Base-by-base conservation (phyloP, 2,888 invertebrate species). In the Cremastinae sp. region DNA sequence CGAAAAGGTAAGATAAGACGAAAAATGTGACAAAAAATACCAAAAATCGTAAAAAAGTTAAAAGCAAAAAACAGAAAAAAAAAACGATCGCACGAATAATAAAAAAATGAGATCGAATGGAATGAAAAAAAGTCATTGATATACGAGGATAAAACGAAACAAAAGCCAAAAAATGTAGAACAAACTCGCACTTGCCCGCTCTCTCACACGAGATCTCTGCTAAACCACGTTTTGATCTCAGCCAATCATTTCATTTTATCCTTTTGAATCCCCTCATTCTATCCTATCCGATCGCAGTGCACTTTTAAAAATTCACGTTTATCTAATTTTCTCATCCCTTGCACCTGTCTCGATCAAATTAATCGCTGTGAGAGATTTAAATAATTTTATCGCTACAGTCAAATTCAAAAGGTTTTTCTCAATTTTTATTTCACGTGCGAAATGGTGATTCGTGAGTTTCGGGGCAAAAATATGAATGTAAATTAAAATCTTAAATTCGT, bases 121-220 rank as follows among this genome's bases (percentile, higher is more conserved):
- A 28, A 28, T 28, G 28, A 28, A 28, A 28, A 28, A 28, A 28
- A 28, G 28, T 5, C 2, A 28, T 28, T 28, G 28, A 28, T 28
- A n/a, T n/a, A 28, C 51, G 28, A 28, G 5, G 5, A 28, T 28
- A 68, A 53, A 73, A 72, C 72, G 68, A 72, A 65, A n/a, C n/a
- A n/a, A 7, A 47, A 47, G 49, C 64, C 16, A 66, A 59, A 74
- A 56, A 70, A 58, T 22, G 20, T 47, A 62, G 37, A 55, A 64
- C 55, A 78, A 79, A 80, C 82, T 87, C 84, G 87, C 87, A 86
- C 86, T 62, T 84, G 86, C 86, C 86, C 86, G 86, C 88, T 88
- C 88, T 88, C 88, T 88, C 87, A 85, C 85, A 80, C 80, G 82
- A 85, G 78, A 66, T 73, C 58, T 69, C 45, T 64, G 68, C 66